phyloP scores from a whole-genome alignment of 2,797 vertebrate species.

The Heliangelus exortis region DNA sequence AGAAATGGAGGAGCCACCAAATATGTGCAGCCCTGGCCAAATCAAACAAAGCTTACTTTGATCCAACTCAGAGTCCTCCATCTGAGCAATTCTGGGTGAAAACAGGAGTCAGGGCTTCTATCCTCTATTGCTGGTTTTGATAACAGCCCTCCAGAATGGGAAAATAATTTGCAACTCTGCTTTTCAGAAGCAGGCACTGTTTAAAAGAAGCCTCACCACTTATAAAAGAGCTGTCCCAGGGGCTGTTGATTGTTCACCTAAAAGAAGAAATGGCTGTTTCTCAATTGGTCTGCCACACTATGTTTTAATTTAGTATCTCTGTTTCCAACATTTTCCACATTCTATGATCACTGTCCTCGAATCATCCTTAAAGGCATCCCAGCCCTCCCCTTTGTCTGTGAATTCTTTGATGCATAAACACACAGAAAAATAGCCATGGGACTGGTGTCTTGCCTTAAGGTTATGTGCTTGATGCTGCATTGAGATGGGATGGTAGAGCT shows the following conservation, averaged over 20 bases:
- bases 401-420: background rate
- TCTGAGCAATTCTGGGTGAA: background rate
- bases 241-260: background rate
- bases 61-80: background rate
- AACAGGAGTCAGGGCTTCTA: background rate
- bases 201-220: background rate
- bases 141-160: background rate
- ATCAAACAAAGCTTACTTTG: background rate
- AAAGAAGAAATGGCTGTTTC: background rate
- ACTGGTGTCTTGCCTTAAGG: background rate
- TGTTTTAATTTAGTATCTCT: background rate
- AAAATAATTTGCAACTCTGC: background rate
- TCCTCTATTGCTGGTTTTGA: background rate
- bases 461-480: background rate
- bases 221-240: background rate
- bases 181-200: background rate
- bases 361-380: background rate
- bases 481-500: background rate
- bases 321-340: background rate
- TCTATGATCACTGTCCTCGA: background rate
- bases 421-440: background rate
- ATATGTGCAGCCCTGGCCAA: fast-evolving
- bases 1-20: background rate
- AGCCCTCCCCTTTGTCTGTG: background rate
- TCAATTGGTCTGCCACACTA: background rate